These are phyloP conservation scores for Sinocyclocheilus anshuiensis DNA, from an alignment of 2,113 vertebrate genomes.

Conservation along the genomic window DNA sequence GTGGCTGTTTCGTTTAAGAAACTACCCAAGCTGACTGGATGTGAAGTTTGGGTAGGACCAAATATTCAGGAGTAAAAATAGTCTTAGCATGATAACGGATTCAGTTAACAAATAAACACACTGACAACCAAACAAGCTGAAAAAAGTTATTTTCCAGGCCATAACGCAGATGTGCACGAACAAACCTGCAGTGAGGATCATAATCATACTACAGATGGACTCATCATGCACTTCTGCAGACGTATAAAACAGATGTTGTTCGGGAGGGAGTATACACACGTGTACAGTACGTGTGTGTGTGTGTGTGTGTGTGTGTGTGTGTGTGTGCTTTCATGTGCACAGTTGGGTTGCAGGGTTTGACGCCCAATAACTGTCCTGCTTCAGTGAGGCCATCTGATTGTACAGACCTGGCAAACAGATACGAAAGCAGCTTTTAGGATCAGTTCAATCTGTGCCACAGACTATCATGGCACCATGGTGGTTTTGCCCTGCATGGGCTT, in stretches of 20 bases:
- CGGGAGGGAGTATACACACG: constrained; percentile 15
- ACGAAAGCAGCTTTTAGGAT: constrained; percentile 58
- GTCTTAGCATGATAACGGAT: neutral
- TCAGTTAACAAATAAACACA: neutral
- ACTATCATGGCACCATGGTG: constrained; percentile 25
- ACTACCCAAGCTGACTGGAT: neutral
- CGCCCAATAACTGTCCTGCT: constrained; percentile 65
- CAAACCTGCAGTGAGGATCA: constrained; percentile 27
- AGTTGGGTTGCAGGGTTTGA: constrained; percentile 19
- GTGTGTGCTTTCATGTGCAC: constrained; percentile 7
- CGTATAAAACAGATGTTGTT: constrained; percentile 62
- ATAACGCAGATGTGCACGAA: constrained; percentile 14
- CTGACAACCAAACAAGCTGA: neutral
- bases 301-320: constrained; percentile 6
- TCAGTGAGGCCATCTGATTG: constrained; percentile 67
- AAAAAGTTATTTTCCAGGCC: neutral
- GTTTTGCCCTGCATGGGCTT: constrained; percentile 23
- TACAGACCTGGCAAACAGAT: constrained; percentile 64
- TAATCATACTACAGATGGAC: constrained; percentile 32
- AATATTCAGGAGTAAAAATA: neutral
- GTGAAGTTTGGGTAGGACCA: neutral
- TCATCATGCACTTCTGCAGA: constrained; percentile 15
- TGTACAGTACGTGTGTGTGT: neutral
- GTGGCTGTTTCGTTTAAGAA: neutral
- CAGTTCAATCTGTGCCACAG: constrained; percentile 53